Evolutionary conservation across 1,140 invertebrate genomes (phyloP), one percentile per base, ranked within the genome.

Genomic region (Caenorhabditis brenneri): DNA sequence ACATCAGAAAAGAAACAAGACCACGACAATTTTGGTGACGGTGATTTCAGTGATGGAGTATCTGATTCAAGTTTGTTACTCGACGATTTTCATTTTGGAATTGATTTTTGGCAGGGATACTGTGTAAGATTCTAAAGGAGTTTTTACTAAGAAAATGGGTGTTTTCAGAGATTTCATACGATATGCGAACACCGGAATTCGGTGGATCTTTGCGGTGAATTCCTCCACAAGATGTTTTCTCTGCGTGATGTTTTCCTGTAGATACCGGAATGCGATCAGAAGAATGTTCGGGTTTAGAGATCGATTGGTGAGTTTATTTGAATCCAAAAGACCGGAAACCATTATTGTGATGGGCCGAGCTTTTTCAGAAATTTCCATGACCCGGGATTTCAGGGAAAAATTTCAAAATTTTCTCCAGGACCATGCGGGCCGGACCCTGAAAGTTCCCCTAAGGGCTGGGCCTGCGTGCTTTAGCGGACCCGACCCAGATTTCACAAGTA

Each of bases 1-100:
- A 15, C 65, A 74, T 42, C 33, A 74, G n/a, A 39, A 27, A 22
- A 46, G 65, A 74, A 74, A 74, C 10, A n/a, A 74, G 36, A 74
- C 24, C 22, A 74, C 65, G 36, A 74, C 65, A n/a, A 74, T 46
- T 27, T 36, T 74, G 24, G 65, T 74, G 65, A 74, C 19, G 1
- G n/a, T 74, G 0, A 22, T 74, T 4, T 74, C 65, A 24, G 10
- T 74, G 42, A 22, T 74, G 3, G 36, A 74, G 24, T 24, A 42
- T 74, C 24, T 42, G 0, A 24, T 74, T 46, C 36, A 33, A 19
- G 4, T 74, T 4, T n/a, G 36, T 10, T 74, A 22, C 29, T 39
- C 36, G 65, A 24, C n/a, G 4, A 74, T 74, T 46, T 74, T 74
- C 36, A 24, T 74, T 42, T 15, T 42, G 15, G 65, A 74, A 24